Evolutionary conservation across 53 echinoderm and acorn worm genomes (phyloP).

Genomic region (Holothuria leucospilota): DNA sequence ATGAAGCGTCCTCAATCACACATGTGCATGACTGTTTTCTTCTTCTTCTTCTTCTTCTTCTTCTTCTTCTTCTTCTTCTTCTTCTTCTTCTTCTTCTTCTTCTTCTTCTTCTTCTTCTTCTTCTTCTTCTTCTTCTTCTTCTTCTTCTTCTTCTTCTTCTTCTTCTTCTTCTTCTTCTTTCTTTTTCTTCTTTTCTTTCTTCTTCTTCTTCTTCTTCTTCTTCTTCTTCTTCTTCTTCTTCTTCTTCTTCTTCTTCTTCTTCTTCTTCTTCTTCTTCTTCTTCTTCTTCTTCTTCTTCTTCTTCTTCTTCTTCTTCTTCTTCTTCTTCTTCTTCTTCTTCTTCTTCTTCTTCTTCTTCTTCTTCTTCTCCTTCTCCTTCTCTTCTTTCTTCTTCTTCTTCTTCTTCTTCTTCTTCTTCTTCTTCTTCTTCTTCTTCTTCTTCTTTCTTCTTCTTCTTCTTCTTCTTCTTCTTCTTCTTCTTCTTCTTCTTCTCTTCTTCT

Average conservation of each 20-base stretch:
- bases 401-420: conserved; percentile 1
- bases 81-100: conserved; percentile 45
- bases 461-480: conserved; percentile 37
- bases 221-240: conserved; percentile 56
- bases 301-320: conserved; percentile 18
- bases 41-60: conserved; percentile 19
- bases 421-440: conserved; percentile 41
- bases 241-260: conserved; percentile 54
- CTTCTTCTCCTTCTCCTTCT: conserved; percentile 21
- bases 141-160: conserved; percentile 53
- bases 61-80: conserved; percentile 29
- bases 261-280: conserved; percentile 9
- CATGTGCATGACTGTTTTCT: too few relatives aligned
- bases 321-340: conserved; percentile 37
- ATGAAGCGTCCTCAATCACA: too few relatives aligned
- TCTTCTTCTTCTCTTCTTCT: conserved; percentile 21
- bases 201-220: conserved; percentile 39
- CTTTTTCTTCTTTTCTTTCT: conserved; percentile 17
- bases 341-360: conserved; percentile 37
- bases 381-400: background rate
- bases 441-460: conserved; percentile 11
- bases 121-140: conserved; percentile 50
- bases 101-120: conserved; percentile 42
- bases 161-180: conserved; percentile 6
- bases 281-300: conserved; percentile 21